Evolutionary conservation across 1,140 invertebrate genomes (phyloP).

Genomic region (Leptestheria dahalacensis): DNA sequence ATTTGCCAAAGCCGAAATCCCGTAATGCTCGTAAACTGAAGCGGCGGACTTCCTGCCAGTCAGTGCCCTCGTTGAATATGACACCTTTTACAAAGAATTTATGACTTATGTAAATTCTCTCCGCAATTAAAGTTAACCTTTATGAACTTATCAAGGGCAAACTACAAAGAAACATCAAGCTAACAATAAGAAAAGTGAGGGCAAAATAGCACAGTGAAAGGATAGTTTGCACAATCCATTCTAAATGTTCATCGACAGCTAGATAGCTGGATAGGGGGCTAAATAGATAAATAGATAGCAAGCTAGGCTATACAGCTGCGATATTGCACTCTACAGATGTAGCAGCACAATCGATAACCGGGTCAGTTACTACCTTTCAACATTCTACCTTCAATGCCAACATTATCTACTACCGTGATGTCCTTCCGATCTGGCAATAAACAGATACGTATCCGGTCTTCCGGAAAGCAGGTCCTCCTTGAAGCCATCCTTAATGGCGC

Average conservation of each 20-base stretch:
- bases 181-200: no score
- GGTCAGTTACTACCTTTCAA: not conserved
- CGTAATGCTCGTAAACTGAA: not conserved
- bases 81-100: not conserved
- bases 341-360: no score
- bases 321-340: no score
- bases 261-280: no score
- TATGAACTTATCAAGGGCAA: not conserved
- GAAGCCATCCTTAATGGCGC: constrained; percentile 12
- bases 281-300: no score
- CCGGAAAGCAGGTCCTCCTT: constrained; percentile 16
- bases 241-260: no score
- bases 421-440: not conserved
- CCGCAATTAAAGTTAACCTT: not conserved
- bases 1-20: not conserved
- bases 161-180: no score
- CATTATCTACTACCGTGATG: not conserved
- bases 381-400: not conserved
- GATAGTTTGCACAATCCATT: no score
- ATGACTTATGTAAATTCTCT: not conserved
- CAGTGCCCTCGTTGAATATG: not conserved
- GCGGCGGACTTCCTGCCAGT: not conserved
- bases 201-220: no score
- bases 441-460: not conserved
- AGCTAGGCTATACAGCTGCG: no score